phyloP scores from a whole-genome alignment of 2,888 invertebrate genomes.

The Prosopocoilus inquinatus region DNA sequence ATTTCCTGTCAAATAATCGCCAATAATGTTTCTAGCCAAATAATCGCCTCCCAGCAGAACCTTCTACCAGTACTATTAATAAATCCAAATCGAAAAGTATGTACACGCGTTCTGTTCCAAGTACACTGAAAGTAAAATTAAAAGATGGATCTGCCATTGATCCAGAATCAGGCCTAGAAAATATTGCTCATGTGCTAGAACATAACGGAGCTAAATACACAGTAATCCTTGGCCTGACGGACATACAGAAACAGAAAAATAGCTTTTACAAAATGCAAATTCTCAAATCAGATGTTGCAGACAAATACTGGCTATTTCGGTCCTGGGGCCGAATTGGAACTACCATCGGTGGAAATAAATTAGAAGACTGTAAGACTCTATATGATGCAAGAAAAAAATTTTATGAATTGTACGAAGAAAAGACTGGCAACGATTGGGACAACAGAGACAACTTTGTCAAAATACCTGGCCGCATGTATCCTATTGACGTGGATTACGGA shows the following conservation, averaged over 20 bases:
- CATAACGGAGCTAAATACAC: conserved; percentile 63
- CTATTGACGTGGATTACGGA: conserved; percentile 86
- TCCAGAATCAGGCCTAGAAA: conserved; percentile 80
- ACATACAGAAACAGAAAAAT: conserved; percentile 84
- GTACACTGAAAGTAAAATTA: conserved; percentile 66
- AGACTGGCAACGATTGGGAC: conserved; percentile 80
- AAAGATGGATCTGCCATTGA: conserved; percentile 89
- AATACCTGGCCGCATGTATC: conserved; percentile 73
- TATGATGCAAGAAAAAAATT: conserved; percentile 65
- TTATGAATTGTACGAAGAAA: conserved; percentile 60
- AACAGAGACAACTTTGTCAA: conserved; percentile 64
- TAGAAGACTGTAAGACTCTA: conserved; percentile 54
- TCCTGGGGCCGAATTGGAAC: conserved; percentile 98
- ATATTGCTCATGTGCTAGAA: conserved; percentile 74
- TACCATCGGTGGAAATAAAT: conserved; percentile 75
- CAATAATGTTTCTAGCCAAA: conserved; percentile 30
- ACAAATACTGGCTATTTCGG: conserved; percentile 55
- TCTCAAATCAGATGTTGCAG: conserved; percentile 68
- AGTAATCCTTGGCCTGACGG: conserved; percentile 80
- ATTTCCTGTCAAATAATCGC: too few species aligned
- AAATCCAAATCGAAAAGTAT: conserved; percentile 46
- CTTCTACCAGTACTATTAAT: conserved; percentile 27
- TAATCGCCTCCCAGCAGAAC: conserved; percentile 41
- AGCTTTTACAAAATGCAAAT: conserved; percentile 94
- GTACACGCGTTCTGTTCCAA: conserved; percentile 55